Percentiles rank a stretch among this genome's conserved stretches.
phyloP scores from a whole-genome alignment of 2,797 vertebrate species.

The Crypturellus tataupa region DNA sequence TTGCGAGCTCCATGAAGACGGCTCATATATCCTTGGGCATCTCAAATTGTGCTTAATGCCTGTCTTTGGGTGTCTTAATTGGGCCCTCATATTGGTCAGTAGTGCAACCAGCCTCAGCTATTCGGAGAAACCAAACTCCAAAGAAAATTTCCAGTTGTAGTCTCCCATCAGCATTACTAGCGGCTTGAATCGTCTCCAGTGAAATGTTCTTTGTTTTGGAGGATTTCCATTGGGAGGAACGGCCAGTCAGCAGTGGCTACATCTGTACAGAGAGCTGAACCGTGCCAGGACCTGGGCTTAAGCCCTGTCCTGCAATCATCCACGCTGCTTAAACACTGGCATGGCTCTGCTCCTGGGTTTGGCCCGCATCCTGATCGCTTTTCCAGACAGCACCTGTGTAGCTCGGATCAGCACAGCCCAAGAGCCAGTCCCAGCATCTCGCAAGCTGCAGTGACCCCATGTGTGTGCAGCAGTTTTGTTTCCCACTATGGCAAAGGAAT shows the following conservation, averaged over 20 bases:
- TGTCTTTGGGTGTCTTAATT: not conserved
- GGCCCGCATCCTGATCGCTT: not conserved
- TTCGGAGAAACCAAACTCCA: rapidly evolving
- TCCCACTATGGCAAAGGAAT: not conserved
- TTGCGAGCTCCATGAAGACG: not conserved
- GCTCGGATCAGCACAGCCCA: not conserved
- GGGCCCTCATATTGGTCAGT: not conserved
- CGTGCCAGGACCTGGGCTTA: not conserved
- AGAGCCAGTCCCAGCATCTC: not conserved
- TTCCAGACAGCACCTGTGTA: not conserved
- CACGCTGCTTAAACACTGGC: not conserved
- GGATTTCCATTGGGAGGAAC: not conserved
- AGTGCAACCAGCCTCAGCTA: not conserved
- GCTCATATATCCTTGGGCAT: not conserved
- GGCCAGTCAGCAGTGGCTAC: not conserved
- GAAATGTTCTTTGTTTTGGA: not conserved
- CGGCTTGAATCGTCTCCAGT: not conserved
- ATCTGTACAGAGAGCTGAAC: not conserved
- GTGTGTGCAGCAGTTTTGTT: too few species aligned
- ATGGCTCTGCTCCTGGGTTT: not conserved
- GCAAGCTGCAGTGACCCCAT: too few species aligned
- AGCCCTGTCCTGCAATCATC: not conserved
- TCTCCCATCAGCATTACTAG: not conserved
- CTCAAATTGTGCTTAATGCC: not conserved
- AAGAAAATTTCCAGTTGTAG: not conserved